phyloP scores from a whole-genome alignment of 2,113 vertebrate species.

The Lasiurus cinereus region DNA sequence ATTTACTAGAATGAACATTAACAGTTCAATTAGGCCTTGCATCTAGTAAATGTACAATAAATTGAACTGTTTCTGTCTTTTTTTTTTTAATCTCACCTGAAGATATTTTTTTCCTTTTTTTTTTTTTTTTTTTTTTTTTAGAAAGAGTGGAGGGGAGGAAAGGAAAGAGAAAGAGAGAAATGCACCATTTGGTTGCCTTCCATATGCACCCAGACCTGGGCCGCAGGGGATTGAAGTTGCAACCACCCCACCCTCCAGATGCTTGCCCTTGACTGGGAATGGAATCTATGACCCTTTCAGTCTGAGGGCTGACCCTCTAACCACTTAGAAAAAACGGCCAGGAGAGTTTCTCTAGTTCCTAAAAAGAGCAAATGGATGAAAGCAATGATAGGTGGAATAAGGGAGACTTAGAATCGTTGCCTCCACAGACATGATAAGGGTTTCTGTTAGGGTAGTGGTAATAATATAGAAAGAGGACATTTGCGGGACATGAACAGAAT shows the following conservation, averaged over 20 bases:
- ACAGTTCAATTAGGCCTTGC: not conserved
- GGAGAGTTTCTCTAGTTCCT: not conserved
- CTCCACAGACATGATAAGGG: not conserved
- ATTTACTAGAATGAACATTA: no score
- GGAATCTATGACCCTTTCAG: no score
- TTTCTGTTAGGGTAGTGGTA: not conserved
- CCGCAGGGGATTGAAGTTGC: not conserved
- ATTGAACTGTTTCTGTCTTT: not conserved
- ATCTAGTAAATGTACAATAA: slow-evolving; percentile 21
- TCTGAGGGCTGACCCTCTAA: no score
- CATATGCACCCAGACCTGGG: no score
- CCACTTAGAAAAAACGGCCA: no score
- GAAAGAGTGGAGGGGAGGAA: not conserved
- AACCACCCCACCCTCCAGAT: no score
- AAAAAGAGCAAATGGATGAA: not conserved
- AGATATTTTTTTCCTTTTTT: no score
- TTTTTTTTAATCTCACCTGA: no score
- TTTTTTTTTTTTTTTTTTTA: not conserved
- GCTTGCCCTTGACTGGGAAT: no score
- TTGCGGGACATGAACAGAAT: not conserved
- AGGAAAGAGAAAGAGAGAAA: not conserved
- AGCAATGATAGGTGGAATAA: not conserved
- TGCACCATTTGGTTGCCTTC: no score
- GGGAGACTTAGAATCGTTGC: not conserved
- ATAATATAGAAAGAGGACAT: not conserved